Base-by-base conservation (phyloP, 2,888 invertebrate species). In the Saturnia japonica region DNA sequence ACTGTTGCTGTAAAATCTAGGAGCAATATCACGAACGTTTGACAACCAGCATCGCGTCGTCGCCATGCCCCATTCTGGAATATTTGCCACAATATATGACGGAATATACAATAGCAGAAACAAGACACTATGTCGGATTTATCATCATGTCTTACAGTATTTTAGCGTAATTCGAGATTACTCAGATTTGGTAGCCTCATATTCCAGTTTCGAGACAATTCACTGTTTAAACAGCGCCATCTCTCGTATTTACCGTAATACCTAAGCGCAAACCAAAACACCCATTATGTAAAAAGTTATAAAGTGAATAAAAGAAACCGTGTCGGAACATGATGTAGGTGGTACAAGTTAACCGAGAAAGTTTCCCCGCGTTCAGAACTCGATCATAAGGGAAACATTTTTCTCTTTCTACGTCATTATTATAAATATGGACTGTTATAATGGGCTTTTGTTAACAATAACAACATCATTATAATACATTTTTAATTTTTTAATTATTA, bases 231-330 rank as follows among this genome's bases (percentile, higher is more conserved):
- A 25, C 14, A 57, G 25, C 25, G 11, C 4, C 25, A 57, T 57
- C 25, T 12, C 25, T 57, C 25, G 25, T 2, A 25, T 25, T 25
- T 28, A 57, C 28, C 19, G 64, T 34, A 40, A n/a, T 47, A 22
- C 54, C 4, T 22, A 28, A n/a, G n/a, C 64, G 64, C 64, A 64
- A 64, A 16, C 62, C 34, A 34, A 16, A 62, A 34, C 64, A 7
- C n/a, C 19, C 64, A 40, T 57, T 25, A 57, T 57, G 64, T 64
- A 64, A 64, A 34, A 64, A 64, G 40, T 64, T 64, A 19, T 40
- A 40, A 62, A 62, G 62, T 62, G 34, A 62, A 62, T 62, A 62
- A 64, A 64, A 64, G 64, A 64, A n/a, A 16, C 7, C 40, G 64
- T 64, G 64, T n/a, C 40, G 40, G 64, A 40, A 64, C 64, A 64